Base-by-base conservation (phyloP, 2,888 invertebrate genomes). In the Isoperla grammatica region DNA sequence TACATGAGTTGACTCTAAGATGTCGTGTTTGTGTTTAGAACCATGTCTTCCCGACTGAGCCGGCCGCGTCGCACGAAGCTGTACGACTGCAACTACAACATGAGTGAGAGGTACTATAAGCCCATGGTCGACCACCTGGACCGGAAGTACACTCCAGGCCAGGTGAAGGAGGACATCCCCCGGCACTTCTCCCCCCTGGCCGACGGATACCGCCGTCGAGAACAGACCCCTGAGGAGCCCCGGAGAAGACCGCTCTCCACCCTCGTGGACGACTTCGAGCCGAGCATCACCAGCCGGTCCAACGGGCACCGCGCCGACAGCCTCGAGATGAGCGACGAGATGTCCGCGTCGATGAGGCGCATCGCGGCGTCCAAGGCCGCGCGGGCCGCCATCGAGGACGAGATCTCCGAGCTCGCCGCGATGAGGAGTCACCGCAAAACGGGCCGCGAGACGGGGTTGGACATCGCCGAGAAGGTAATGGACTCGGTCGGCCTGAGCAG, bases 1-100 rank as follows among this genome's bases (percentile, higher is more conserved):
- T n/a, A n/a, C n/a, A n/a, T n/a, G n/a, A n/a, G n/a, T n/a, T n/a
- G n/a, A 29, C 8, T 29, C 29, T 29, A 29, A 29, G 5, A 29
- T 29, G 29, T 29, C 8, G 29, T 29, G 29, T 29, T n/a, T 29
- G 29, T 29, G 5, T 29, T 20, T 46, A 53, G 37, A 17, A 53
- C 37, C 53, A 58, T 58, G 58, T 23, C 58, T 5, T 49, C 57
- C 37, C 62, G 60, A 9, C 61, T 65, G 57, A 76, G 75, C 69
- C 78, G 87, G 73, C 86, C 87, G 65, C 81, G 90, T 69, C 68
- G 69, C 35, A 90, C 90, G 23, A 86, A 86, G 74, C 86, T 91
- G 69, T 91, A 92, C 73, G 88, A 90, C 71, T 88, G 88, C 74
- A 91, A 90, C 75, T 90, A 89, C 77, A 85, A 87, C 75, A 86